phyloP scores from a whole-genome alignment of 2,888 invertebrate genomes.

The Cephus runcator region DNA sequence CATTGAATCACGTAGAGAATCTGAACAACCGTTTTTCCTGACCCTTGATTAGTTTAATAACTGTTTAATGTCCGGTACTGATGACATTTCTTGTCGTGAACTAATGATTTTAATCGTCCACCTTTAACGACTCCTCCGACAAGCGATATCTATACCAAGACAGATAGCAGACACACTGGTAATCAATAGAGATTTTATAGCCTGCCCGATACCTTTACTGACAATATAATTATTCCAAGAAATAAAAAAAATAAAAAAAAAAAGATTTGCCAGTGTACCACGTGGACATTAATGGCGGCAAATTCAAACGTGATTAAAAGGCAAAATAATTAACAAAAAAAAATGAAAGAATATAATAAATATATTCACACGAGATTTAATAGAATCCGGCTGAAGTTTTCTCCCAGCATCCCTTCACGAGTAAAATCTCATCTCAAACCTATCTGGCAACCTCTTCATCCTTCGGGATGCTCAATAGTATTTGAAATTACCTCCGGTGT shows the following conservation, averaged over 20 bases:
- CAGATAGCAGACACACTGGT: no score
- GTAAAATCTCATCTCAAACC: not conserved
- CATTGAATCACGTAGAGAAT: slow-evolving; percentile 1
- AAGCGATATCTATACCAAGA: slow-evolving; percentile 6
- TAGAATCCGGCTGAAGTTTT: not conserved
- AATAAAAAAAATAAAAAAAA: no score
- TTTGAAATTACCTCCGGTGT: slow-evolving; percentile 16
- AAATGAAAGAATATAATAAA: no score
- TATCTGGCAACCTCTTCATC: not conserved
- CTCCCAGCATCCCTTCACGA: not conserved
- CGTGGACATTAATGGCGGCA: no score
- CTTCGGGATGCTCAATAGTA: not conserved
- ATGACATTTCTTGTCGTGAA: slow-evolving; percentile 43
- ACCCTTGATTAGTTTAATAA: slow-evolving; percentile 33
- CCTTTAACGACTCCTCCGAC: slow-evolving; percentile 34
- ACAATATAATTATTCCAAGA: no score
- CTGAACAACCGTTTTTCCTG: not conserved
- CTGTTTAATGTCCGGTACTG: slow-evolving; percentile 44
- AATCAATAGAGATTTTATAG: no score
- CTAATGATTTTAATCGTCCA: slow-evolving; percentile 43
- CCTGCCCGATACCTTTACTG: no score
- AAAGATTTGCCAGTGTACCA: no score
- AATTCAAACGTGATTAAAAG: no score
- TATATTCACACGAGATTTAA: not conserved
- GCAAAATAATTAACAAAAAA: no score